These are phyloP conservation scores for Parazoanthus swiftii DNA, from an alignment of 92 coral and sea anemone species.

Conservation along the genomic window DNA sequence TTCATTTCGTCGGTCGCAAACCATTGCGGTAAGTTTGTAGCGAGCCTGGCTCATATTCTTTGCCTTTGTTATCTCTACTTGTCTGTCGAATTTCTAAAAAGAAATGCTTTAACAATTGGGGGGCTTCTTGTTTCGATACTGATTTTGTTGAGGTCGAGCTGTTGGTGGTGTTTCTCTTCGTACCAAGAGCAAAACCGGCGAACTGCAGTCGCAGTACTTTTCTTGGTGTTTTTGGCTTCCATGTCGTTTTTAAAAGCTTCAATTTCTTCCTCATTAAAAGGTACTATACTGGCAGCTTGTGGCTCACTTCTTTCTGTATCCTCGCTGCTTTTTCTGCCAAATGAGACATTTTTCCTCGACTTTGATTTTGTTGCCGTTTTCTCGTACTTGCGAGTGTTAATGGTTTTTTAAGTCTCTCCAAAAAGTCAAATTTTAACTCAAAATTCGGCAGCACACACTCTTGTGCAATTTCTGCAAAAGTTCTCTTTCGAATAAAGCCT, in stretches of 20 bases:
- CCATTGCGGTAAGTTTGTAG: conserved; percentile 13
- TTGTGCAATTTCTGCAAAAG: conserved; percentile 1
- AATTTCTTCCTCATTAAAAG: conserved; percentile 41
- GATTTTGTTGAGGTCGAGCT: too few species aligned
- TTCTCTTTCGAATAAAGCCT: conserved; percentile 5
- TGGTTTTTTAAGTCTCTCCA: neutral
- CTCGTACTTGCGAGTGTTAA: conserved; percentile 13
- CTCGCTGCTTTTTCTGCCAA: conserved; percentile 20
- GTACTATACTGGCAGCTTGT: conserved; percentile 24
- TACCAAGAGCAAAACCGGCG: conserved; percentile 52
- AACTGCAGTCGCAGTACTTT: conserved; percentile 54
- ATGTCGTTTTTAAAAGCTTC: conserved; percentile 31
- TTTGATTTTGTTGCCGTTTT: conserved; percentile 7
- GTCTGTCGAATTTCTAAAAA: conserved; percentile 60
- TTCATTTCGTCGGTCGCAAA: neutral
- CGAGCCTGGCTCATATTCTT: conserved; percentile 63
- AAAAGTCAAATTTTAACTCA: too few species aligned
- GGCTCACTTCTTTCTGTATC: conserved; percentile 25
- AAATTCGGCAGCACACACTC: neutral
- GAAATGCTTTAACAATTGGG: conserved; percentile 54
- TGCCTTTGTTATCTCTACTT: conserved; percentile 53
- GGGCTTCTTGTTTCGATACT: conserved; percentile 69
- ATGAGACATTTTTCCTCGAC: conserved; percentile 18
- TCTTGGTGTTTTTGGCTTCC: too few species aligned
- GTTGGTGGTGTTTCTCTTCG: conserved; percentile 46